These are phyloP conservation scores for Xestoiulus laeticollis DNA, from an alignment of 2,888 invertebrate species.

Conservation along the genomic window DNA sequence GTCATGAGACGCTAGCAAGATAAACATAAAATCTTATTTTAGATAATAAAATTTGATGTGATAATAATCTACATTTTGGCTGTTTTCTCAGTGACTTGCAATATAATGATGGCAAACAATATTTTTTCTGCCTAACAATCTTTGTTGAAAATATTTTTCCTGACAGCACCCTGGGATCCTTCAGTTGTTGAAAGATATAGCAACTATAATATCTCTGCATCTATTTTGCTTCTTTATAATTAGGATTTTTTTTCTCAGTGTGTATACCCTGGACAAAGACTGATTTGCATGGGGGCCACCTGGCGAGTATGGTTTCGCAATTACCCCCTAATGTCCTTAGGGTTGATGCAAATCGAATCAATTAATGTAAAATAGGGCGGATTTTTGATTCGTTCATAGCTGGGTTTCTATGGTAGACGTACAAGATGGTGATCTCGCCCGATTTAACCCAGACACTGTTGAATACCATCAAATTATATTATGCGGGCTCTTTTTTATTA, in stretches of 20 bases:
- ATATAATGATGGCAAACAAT: neutral
- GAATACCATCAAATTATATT: neutral
- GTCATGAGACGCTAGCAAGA: neutral
- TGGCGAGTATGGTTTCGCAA: conserved; percentile 11
- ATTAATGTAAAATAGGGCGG: conserved; percentile 36
- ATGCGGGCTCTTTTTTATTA: neutral
- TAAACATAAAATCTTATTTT: neutral
- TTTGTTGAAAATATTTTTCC: neutral
- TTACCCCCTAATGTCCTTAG: neutral
- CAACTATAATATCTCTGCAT: neutral
- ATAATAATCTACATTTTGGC: neutral
- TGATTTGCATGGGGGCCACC: conserved; percentile 1
- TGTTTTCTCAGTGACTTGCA: neutral
- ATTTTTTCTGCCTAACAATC: neutral
- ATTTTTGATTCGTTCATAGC: neutral
- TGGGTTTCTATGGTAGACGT: neutral
- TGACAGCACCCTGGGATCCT: neutral
- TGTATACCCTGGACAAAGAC: neutral
- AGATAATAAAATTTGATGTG: neutral
- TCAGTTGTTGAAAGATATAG: neutral
- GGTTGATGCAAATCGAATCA: conserved; percentile 25
- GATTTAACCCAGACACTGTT: conserved; percentile 1
- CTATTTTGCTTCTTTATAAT: neutral
- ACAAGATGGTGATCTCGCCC: neutral
- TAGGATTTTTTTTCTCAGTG: neutral